Evolutionary conservation across 1,140 invertebrate species (phyloP).

Genomic region (Harpegnathos saltator): DNA sequence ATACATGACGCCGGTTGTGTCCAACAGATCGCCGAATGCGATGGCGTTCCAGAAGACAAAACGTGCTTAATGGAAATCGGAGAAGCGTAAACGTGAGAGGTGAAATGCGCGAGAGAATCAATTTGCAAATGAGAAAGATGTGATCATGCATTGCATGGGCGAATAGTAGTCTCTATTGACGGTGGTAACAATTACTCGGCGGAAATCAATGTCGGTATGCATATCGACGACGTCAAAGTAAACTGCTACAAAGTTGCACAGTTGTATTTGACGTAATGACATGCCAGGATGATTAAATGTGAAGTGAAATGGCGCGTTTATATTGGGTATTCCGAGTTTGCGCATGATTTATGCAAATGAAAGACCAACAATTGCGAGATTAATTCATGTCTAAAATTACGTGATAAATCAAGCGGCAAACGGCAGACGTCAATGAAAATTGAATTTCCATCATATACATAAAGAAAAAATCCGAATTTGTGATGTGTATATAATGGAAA

Average conservation of each 20-base stretch:
- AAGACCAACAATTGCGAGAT: too few relatives aligned
- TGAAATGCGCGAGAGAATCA: background rate
- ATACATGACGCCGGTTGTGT: too few relatives aligned
- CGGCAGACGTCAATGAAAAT: too few relatives aligned
- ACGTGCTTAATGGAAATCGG: background rate
- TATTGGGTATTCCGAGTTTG: background rate
- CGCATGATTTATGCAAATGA: background rate
- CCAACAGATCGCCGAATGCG: too few relatives aligned
- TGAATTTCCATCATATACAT: too few relatives aligned
- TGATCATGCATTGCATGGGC: background rate
- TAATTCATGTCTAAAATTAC: too few relatives aligned
- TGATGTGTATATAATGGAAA: too few relatives aligned
- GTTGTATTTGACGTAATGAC: background rate
- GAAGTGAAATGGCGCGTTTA: background rate
- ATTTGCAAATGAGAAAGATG: background rate
- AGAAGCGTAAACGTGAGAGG: too few relatives aligned
- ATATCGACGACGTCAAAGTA: background rate
- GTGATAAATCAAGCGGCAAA: too few relatives aligned
- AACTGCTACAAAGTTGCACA: background rate
- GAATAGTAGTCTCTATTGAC: background rate
- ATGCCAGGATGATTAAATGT: background rate
- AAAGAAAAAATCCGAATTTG: too few relatives aligned
- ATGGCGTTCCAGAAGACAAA: background rate
- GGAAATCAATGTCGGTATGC: slow-evolving; percentile 18
- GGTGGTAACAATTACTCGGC: slow-evolving; percentile 14